Conservation (phyloP, 2,888 invertebrate species). For the Apocheima hispidaria region DNA sequence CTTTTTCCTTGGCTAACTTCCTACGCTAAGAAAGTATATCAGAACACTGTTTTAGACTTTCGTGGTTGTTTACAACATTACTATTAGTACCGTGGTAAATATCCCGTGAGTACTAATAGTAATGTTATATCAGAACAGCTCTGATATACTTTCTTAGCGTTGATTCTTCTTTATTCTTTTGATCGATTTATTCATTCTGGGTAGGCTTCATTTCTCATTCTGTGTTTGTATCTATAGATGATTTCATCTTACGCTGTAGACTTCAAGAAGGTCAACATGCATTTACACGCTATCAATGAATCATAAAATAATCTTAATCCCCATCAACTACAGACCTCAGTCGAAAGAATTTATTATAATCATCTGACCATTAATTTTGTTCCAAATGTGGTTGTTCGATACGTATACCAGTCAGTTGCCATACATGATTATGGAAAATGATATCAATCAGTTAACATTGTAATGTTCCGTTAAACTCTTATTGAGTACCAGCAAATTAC, state of each 20-base stretch:
- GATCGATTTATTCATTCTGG: neutral
- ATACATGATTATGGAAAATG: neutral
- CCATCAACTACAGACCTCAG: conserved; percentile 1
- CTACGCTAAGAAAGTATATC: no score
- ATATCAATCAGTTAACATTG: conserved; percentile 15
- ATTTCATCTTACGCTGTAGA: conserved; percentile 23
- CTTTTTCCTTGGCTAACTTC: no score
- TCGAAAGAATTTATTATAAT: neutral
- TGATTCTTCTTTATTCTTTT: no score
- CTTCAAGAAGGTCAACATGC: conserved; percentile 32
- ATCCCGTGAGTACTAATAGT: no score
- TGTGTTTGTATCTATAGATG: conserved; percentile 14
- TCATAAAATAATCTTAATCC: conserved; percentile 25
- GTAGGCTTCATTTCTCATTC: neutral
- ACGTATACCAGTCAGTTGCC: conserved; percentile 2
- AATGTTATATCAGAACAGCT: no score
- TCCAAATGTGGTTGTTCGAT: conserved; percentile 6
- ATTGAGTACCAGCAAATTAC: conserved; percentile 6
- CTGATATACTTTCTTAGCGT: no score
- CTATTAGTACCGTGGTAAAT: no score
- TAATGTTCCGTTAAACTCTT: conserved; percentile 11
- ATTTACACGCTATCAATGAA: conserved; percentile 24
- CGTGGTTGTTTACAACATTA: no score
- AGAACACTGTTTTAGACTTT: no score
- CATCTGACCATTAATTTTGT: neutral